Conservation (phyloP, 1,140 invertebrate genomes). For the Melipona quadrifasciata region DNA sequence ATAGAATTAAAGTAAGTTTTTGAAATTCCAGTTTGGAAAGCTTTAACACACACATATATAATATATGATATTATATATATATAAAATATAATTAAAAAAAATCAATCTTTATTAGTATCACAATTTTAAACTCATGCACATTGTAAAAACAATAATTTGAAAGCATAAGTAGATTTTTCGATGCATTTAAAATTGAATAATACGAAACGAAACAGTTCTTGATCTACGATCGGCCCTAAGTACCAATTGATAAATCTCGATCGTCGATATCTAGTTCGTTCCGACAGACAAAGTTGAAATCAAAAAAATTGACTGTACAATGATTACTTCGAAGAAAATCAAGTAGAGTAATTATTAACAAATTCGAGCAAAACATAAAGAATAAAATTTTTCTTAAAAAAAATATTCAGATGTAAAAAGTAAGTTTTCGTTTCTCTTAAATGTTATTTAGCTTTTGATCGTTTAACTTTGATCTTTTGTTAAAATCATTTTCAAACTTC, state of each 20-base stretch:
- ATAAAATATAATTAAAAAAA: not conserved
- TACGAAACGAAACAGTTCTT: slow-evolving; percentile 19
- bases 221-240: slow-evolving; percentile 34
- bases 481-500: not conserved
- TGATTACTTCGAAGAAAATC: slow-evolving; percentile 14
- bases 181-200: slow-evolving; percentile 24
- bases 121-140: not conserved
- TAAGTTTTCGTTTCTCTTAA: not conserved
- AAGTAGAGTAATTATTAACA: slow-evolving; percentile 17
- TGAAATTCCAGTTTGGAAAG: slow-evolving; percentile 3
- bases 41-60: not conserved
- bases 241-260: slow-evolving; percentile 38
- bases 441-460: not conserved
- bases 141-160: not conserved
- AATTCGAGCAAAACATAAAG: not conserved
- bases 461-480: not conserved
- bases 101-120: not conserved
- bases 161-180: not conserved
- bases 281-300: slow-evolving; percentile 21
- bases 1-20: not conserved
- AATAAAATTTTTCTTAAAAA: slow-evolving; percentile 2
- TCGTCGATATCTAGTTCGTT: slow-evolving; percentile 43
- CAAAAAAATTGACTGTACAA: slow-evolving; percentile 3
- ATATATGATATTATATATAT: too few relatives aligned
- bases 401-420: not conserved